phyloP scores from a whole-genome alignment of 2,113 vertebrate genomes.

The Oxyruncus cristatus region DNA sequence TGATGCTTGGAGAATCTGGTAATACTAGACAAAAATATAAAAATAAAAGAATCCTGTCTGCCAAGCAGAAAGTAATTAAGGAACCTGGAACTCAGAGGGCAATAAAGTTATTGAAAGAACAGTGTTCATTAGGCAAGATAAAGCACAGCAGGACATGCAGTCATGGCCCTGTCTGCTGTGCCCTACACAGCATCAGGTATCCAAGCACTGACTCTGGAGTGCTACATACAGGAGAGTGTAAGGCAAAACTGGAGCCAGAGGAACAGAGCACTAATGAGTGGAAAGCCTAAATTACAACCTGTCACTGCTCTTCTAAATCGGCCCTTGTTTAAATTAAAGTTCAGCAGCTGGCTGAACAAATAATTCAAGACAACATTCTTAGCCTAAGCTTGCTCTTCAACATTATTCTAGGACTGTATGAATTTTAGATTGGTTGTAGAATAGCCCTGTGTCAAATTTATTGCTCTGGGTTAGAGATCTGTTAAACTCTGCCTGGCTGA shows the following conservation, averaged over 20 bases:
- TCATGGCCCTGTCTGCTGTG: background rate
- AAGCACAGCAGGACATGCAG: conserved; percentile 5
- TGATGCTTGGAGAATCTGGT: background rate
- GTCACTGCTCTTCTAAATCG: background rate
- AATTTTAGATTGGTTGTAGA: background rate
- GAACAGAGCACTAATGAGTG: background rate
- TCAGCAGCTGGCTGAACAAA: background rate
- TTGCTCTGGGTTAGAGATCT: background rate
- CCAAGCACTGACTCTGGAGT: background rate
- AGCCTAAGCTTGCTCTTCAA: background rate
- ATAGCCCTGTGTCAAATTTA: background rate
- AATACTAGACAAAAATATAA: conserved; percentile 13
- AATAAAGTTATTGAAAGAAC: conserved; percentile 41
- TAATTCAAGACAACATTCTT: background rate
- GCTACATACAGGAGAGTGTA: background rate
- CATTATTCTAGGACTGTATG: background rate
- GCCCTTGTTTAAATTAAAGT: background rate
- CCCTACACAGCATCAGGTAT: background rate
- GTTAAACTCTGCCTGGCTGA: background rate
- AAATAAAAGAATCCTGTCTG: background rate
- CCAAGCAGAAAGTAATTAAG: conserved; percentile 62
- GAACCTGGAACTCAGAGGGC: conserved; percentile 10
- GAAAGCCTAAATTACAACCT: background rate
- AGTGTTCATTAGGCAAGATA: conserved; percentile 41
- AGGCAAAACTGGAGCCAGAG: background rate